Evolutionary conservation across 37 sponge, comb jelly and placozoan species (phyloP), one percentile per base, ranked within the genome.

Genomic region (Bolinopsis microptera): DNA sequence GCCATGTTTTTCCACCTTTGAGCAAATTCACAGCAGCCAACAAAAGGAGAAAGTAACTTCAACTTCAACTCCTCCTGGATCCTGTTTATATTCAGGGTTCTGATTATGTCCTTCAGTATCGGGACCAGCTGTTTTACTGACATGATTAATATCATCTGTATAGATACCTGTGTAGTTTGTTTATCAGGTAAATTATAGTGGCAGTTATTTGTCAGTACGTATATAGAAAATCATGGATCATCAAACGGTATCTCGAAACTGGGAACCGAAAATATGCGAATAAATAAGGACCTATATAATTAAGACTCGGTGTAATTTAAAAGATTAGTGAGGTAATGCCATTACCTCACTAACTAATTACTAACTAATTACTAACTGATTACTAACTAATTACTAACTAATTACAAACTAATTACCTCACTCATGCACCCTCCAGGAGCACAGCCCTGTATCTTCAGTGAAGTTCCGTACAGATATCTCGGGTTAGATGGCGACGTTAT

Each of bases 111-210:
- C 35, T 86, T 86, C 25, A 39, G 25, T 22, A 86, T 39, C 8
- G 90, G 90, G 13, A 86, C 90, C 0, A 39, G 61, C 18, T 40
- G 90, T 41, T 34, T 28, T 30, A 86, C 24, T 13, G 90, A 34
- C 90, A 86, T 86, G 90, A 86, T 86, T 2, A 86, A 9, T 28
- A 86, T 86, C 90, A 86, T 86, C 90, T 86, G 90, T 22, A 86
- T 86, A 2, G 90, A 86, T 22, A 86, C 90, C 90, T 86, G 83
- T 5, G 23, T n/a, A n/a, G n/a, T n/a, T n/a, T n/a, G n/a, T n/a
- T n/a, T n/a, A n/a, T 22, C 21, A 21, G 68, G 21, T 13, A 21
- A 67, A 67, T 21, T n/a, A n/a, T n/a, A n/a, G n/a, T n/a, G n/a
- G n/a, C n/a, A n/a, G n/a, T n/a, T n/a, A n/a, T n/a, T n/a, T n/a